A percentile compares a stretch with the other conserved stretches of the same genome.
Evolutionary conservation across 2,888 invertebrate species (phyloP).

Genomic region (Atrina japonica): DNA sequence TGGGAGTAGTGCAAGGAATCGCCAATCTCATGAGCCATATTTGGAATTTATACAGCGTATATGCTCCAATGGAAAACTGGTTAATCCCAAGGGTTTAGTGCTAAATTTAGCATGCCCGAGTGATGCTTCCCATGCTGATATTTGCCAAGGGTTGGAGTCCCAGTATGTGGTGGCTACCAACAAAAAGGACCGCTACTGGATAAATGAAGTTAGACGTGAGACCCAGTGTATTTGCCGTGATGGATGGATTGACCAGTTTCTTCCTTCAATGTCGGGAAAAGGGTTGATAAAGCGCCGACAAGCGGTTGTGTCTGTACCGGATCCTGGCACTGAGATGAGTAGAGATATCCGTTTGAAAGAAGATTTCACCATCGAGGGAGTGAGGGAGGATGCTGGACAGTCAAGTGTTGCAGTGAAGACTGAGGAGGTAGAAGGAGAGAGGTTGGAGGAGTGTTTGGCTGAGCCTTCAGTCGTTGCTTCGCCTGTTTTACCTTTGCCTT

Average conservation of each 20-base stretch:
- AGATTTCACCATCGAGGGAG: background rate
- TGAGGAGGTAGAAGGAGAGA: background rate
- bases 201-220: constrained; percentile 2
- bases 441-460: constrained; percentile 11
- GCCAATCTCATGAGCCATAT: no score
- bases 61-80: background rate
- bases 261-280: background rate
- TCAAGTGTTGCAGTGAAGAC: no score
- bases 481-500: background rate
- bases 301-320: background rate
- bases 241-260: constrained; percentile 2
- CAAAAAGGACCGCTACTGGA: background rate
- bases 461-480: constrained; percentile 1
- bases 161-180: constrained; percentile 4
- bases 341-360: background rate
- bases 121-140: background rate
- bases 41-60: background rate
- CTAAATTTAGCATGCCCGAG: background rate
- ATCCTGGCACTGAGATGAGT: constrained; percentile 1
- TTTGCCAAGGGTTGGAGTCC: background rate
- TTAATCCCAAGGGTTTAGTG: background rate
- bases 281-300: background rate
- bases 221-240: constrained; percentile 2
- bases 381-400: constrained; percentile 8
- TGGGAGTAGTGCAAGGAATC: no score